Conservation (phyloP, 2,113 vertebrate species). For the Scopus umbretta region DNA sequence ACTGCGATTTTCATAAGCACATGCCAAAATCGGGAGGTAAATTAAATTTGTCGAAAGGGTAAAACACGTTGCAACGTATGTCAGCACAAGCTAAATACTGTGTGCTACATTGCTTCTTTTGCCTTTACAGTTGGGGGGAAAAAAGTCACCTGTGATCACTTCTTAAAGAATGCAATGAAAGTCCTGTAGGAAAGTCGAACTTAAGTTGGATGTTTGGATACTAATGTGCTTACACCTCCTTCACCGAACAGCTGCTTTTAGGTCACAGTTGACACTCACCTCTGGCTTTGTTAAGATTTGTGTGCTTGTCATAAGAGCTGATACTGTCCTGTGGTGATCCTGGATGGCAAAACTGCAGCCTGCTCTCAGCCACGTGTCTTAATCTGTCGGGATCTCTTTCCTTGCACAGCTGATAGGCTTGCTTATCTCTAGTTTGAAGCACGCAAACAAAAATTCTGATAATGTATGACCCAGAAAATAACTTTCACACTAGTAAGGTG, state of each 20-base stretch:
- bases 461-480: not conserved
- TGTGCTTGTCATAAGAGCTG: not conserved
- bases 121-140: not conserved
- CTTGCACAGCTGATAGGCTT: not conserved
- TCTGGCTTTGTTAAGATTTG: not conserved
- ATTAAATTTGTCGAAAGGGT: not conserved
- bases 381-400: not conserved
- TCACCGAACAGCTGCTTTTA: not conserved
- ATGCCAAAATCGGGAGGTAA: not conserved
- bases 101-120: not conserved
- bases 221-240: not conserved
- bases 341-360: not conserved
- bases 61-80: not conserved
- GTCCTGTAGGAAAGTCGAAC: not conserved
- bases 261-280: not conserved
- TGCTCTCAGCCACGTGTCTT: not conserved
- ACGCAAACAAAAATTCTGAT: not conserved
- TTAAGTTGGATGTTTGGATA: not conserved
- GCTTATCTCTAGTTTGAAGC: not conserved
- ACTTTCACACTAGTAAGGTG: not conserved
- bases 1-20: not conserved
- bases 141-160: not conserved
- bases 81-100: not conserved
- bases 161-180: not conserved
- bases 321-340: not conserved